Percentiles rank a stretch among this genome's conserved stretches.
Evolutionary conservation across 2,888 invertebrate genomes (phyloP).

Genomic region (Aquatica leii): DNA sequence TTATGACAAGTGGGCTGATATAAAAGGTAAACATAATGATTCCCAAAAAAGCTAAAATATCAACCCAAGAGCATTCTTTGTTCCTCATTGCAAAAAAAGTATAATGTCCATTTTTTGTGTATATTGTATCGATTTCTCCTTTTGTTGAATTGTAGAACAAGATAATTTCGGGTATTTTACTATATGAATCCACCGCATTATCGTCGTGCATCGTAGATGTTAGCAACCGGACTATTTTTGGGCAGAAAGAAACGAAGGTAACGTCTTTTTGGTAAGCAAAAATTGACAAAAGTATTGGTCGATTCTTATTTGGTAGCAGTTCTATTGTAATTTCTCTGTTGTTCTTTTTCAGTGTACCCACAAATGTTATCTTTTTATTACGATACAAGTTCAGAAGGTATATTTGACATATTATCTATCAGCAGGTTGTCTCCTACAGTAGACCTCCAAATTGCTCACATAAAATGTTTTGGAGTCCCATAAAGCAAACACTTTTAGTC

Average conservation of each 20-base stretch:
- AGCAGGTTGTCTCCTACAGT: neutral
- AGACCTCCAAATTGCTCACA: neutral
- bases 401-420: neutral
- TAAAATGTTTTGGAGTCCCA: no score
- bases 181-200: neutral
- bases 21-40: neutral
- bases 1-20: neutral
- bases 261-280: no score
- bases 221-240: neutral
- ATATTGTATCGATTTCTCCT: no score
- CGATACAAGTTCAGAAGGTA: no score
- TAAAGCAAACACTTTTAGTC: no score
- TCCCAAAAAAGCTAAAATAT: neutral
- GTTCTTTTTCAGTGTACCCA: neutral
- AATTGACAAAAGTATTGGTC: constrained; percentile 1
- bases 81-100: no score
- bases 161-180: no score
- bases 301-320: constrained; percentile 1
- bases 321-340: neutral
- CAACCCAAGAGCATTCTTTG: no score
- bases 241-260: neutral
- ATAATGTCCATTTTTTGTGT: no score
- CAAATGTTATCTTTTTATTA: constrained; percentile 5
- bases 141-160: no score
- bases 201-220: no score